Base-by-base conservation (phyloP, 2,113 vertebrate species). In the Hiodon alosoides region DNA sequence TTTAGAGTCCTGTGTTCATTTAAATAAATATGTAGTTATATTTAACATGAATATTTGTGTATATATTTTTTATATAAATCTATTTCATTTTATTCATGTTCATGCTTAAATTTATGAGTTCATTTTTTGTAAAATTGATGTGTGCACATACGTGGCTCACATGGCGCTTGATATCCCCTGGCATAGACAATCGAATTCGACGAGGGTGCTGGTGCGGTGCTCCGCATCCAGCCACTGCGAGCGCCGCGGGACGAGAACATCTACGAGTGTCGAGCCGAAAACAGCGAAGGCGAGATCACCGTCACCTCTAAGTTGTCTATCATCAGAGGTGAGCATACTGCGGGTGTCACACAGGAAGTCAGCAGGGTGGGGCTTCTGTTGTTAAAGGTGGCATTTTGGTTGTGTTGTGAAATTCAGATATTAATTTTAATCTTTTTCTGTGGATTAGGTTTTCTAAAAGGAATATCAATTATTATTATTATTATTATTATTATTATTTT, bases 161-260 rank as follows among this genome's bases (percentile, higher is more conserved):
- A 61, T 61, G n/a, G 14, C 61, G 31, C 5, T 3, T 6, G 16
- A 46, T 16, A 14, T n/a, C 47, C 51, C 65, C 57, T 67, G 14
- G 66, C 59, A 17, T 87, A 99, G 96, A 98, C 95, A 0, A 98
- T 99, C 2, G 97, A 99, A 75, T 99, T 98, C 74, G 97, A 98
- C 4, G 96, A 98, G 80, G 96, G 95, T 0, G 95, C 97, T 0
- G 97, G 97, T 0, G 96, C 97, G 0, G 97, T 99, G 0, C 80
- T 99, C 74, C 87, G 97, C 79, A 98, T 98, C 88, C 96, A 99
- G 90, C 97, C 97, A 0, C 93, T 98, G 1, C 88, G 97, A 64
- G 96, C 96, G 0, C 96, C 96, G 0, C 92, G 97, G 0, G 97
- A 99, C 0, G 97, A 99, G 88, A 98, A 98, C 75, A 94, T 95